Percentiles rank a stretch among this genome's conserved stretches.
Evolutionary conservation across 2,797 vertebrate genomes (phyloP).

Genomic region (Micrastur ruficollis): DNA sequence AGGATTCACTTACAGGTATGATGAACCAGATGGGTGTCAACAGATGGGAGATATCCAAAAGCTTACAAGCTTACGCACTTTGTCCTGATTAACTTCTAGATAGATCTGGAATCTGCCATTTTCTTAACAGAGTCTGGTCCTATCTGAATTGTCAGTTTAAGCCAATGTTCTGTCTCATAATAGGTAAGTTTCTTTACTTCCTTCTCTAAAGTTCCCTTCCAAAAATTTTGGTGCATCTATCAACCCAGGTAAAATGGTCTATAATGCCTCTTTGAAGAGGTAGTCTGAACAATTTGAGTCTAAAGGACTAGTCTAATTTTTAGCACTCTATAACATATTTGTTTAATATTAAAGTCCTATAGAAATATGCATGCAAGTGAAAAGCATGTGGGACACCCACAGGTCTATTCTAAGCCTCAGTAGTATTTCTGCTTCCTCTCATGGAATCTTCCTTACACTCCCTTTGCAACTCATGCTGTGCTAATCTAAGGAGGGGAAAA

Average conservation of each 20-base stretch:
- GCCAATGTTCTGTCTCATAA: background rate
- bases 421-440: background rate
- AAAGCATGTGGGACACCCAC: background rate
- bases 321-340: background rate
- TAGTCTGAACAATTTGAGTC: background rate
- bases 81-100: background rate
- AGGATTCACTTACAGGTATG: background rate
- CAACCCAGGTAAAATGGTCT: background rate
- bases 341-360: background rate
- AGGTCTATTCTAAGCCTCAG: background rate
- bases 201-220: background rate
- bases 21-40: background rate
- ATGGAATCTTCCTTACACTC: background rate
- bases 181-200: background rate
- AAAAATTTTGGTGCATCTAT: background rate
- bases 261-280: background rate
- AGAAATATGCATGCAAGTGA: background rate
- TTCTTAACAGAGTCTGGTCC: background rate
- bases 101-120: background rate
- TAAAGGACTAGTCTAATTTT: background rate
- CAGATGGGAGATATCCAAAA: background rate
- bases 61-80: background rate
- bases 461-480: background rate
- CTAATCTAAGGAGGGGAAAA: background rate
- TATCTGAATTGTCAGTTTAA: background rate